phyloP scores from a whole-genome alignment of 2,797 vertebrate genomes.

The Odontamblyopus lacepedii region DNA sequence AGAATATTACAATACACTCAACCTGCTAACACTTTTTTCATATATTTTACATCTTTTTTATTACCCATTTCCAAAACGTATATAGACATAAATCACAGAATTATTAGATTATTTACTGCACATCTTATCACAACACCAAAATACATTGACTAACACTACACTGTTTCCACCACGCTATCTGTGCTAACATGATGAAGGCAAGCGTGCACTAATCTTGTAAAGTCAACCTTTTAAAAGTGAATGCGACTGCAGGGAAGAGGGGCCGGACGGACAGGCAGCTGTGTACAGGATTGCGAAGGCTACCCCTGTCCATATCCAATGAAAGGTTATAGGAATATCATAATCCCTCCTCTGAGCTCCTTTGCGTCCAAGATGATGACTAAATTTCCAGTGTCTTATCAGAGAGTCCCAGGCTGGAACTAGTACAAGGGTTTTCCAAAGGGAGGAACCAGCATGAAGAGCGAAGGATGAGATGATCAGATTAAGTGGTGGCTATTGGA shows the following conservation, averaged over 20 bases:
- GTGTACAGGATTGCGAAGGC: slow-evolving; percentile 79
- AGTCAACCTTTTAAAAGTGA: slow-evolving; percentile 79
- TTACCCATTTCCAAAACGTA: neutral
- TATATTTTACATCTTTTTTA: neutral
- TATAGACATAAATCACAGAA: slow-evolving; percentile 47
- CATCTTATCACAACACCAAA: slow-evolving; percentile 64
- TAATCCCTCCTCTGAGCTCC: slow-evolving; percentile 94
- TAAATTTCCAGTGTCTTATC: slow-evolving; percentile 99
- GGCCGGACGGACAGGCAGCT: slow-evolving; percentile 62
- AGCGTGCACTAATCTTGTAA: slow-evolving; percentile 84
- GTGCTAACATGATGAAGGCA: slow-evolving; percentile 72
- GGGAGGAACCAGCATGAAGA: slow-evolving; percentile 92
- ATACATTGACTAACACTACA: slow-evolving; percentile 73
- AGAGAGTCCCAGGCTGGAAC: slow-evolving; percentile 94
- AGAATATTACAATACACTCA: neutral
- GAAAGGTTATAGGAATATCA: slow-evolving; percentile 94
- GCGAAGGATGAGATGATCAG: slow-evolving; percentile 91
- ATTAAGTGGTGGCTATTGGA: slow-evolving; percentile 90
- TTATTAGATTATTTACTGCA: slow-evolving; percentile 71
- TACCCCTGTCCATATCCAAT: slow-evolving; percentile 92
- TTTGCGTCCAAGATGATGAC: slow-evolving; percentile 92
- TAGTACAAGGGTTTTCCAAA: slow-evolving; percentile 88
- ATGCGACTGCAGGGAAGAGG: slow-evolving; percentile 59
- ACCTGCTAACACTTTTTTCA: neutral
- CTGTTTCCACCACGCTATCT: slow-evolving; percentile 76